phyloP scores from a whole-genome alignment of 1,140 invertebrate species.

The Pseudomyrmex dendroicus region DNA sequence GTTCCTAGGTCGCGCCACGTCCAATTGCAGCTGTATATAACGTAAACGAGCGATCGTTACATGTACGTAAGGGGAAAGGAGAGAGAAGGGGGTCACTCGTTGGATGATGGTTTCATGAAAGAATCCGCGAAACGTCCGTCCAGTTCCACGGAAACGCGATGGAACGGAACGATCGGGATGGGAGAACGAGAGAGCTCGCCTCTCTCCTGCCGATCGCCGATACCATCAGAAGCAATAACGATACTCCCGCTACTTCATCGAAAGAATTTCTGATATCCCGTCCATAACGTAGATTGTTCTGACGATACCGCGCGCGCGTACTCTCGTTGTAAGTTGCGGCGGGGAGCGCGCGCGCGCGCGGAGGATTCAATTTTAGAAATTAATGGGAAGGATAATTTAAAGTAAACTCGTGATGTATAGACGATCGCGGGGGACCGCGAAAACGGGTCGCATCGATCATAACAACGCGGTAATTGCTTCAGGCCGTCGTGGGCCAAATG shows the following conservation, averaged over 20 bases:
- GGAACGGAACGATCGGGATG: background rate
- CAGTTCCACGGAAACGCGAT: constrained; percentile 12
- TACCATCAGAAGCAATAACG: constrained; percentile 40
- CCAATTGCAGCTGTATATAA: constrained; percentile 50
- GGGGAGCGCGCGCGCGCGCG: no score
- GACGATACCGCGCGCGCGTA: constrained; percentile 9
- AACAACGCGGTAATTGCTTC: background rate
- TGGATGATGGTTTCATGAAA: constrained; percentile 41
- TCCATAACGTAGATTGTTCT: constrained; percentile 39
- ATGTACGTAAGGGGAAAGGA: constrained; percentile 1
- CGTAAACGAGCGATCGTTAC: constrained; percentile 51
- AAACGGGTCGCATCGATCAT: constrained; percentile 29
- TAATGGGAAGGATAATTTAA: constrained; percentile 40
- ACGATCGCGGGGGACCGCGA: background rate
- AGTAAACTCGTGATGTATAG: constrained; percentile 33
- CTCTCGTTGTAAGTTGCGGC: background rate
- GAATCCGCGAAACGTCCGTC: constrained; percentile 50
- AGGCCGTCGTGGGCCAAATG: background rate
- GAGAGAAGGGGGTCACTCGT: background rate
- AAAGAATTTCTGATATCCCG: constrained; percentile 50
- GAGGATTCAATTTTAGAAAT: constrained; percentile 33
- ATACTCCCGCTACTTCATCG: constrained; percentile 44
- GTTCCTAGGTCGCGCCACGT: constrained; percentile 11
- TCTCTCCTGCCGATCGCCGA: background rate
- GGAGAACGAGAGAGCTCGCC: background rate